Evolutionary conservation across 2,113 vertebrate species (phyloP), one percentile per base, ranked within the genome.

Genomic region (Bubo scandiacus): DNA sequence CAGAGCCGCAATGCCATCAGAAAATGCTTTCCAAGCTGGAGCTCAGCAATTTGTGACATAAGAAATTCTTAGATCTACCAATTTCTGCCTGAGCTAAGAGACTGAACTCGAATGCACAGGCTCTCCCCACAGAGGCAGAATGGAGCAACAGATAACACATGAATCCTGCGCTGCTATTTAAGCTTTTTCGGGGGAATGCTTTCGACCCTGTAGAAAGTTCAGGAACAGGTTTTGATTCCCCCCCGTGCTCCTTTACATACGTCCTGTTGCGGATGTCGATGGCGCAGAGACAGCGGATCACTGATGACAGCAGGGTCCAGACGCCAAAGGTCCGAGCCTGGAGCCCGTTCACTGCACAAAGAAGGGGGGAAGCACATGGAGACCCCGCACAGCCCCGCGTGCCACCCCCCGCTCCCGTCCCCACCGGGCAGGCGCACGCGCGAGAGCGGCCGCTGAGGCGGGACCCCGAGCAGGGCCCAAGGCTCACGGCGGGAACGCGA

Each of bases 301-400:
- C 99, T 0, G 99, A 99, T 0, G 99, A 99, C n/a, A 99, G 96
- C 91, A 99, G 96, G 0, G 99, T 99, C 99, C 99, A 99, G 79
- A 99, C 98, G 38, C 99, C 99, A 93, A 99, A 99, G 27, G 99
- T 99, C 79, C 99, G 98, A 90, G 99, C 99, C 91, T 99, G 99
- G 81, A 99, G 99, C 72, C 99, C 99, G 61, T 99, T 99, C 92
- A 99, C 99, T 99, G 91, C 45, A 86, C 15, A 95, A 45, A 19
- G 59, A 91, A 86, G 52, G 20, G 72, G 85, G 86, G 45, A 77
- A 86, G 66, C 29, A 84, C 34, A 85, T 70, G 71, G 72, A 73
- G 78, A 75, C 66, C 89, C 4, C 6, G 29, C 85, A 20, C 40
- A 21, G 62, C 36, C 29, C 38, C 42, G 26, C 45, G 12, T 5